phyloP scores from a whole-genome alignment of 2,888 invertebrate species.

The Anthrax anthrax region DNA sequence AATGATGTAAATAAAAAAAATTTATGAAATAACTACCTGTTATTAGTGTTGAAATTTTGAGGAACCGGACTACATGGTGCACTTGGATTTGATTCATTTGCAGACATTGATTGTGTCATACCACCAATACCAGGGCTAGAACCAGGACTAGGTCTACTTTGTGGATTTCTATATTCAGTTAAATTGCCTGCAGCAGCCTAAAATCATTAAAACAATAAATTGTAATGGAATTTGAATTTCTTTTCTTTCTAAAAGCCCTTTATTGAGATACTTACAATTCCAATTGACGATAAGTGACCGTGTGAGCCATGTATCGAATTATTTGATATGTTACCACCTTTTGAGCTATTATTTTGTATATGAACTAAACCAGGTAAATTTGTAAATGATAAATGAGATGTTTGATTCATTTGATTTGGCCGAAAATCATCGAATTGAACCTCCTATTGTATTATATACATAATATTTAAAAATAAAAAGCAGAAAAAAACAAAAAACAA shows the following conservation, averaged over 20 bases:
- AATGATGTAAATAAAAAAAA: not conserved
- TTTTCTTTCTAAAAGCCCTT: no score
- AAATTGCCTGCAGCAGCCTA: conserved; percentile 24
- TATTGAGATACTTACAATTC: conserved; percentile 8
- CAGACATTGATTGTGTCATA: conserved; percentile 12
- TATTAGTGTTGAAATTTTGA: conserved; percentile 11
- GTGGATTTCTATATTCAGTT: conserved; percentile 40
- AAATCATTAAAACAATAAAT: not conserved
- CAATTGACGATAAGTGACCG: conserved; percentile 26
- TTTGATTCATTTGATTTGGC: conserved; percentile 10
- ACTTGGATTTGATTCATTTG: conserved; percentile 17
- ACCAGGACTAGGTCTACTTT: conserved; percentile 41
- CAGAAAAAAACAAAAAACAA: no score
- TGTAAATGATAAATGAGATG: conserved; percentile 30
- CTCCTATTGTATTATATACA: not conserved
- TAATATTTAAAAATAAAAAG: no score
- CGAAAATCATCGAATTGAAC: conserved; percentile 10
- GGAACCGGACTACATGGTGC: conserved; percentile 40
- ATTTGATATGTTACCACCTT: conserved; percentile 16
- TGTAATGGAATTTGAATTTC: not conserved
- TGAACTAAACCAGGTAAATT: conserved; percentile 23
- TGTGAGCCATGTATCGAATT: conserved; percentile 19
- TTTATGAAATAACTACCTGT: conserved; percentile 5
- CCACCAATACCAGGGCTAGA: conserved; percentile 38
- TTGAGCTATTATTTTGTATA: conserved; percentile 9